Evolutionary conservation across 2,888 invertebrate species (phyloP).

Genomic region (Rosalia funebris): DNA sequence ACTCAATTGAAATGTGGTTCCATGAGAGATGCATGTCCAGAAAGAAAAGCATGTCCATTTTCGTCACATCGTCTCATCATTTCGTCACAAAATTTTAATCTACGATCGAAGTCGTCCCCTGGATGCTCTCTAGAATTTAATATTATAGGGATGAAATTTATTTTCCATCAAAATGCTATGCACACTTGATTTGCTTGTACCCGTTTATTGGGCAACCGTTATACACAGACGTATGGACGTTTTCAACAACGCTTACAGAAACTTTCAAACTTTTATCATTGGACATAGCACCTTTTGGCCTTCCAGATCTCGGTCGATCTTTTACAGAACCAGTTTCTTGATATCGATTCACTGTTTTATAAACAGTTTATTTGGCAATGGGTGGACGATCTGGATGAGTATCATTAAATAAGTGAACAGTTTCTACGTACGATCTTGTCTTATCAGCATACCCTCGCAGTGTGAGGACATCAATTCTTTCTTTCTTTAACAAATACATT

Average conservation of each 20-base stretch:
- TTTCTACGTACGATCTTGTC: not conserved
- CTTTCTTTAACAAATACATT: not conserved
- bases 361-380: not conserved
- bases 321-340: not conserved
- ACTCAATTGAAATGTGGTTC: not conserved
- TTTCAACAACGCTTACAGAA: too few relatives aligned
- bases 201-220: too few relatives aligned
- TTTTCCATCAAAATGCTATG: too few relatives aligned
- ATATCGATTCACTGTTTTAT: not conserved
- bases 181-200: too few relatives aligned
- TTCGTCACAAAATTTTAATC: not conserved
- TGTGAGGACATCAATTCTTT: not conserved
- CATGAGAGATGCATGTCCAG: not conserved
- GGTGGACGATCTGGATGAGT: not conserved
- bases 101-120: not conserved
- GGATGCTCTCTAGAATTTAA: too few relatives aligned
- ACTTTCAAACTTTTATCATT: not conserved
- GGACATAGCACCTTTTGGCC: not conserved
- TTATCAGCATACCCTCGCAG: not conserved
- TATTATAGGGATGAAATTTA: too few relatives aligned
- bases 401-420: not conserved
- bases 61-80: conserved; percentile 4
- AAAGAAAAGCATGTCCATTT: not conserved
- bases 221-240: too few relatives aligned
- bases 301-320: not conserved